A percentile compares a stretch with the other conserved stretches of the same genome.
Conservation (phyloP, 2,888 invertebrate genomes). For the Mythimna lalbum region DNA sequence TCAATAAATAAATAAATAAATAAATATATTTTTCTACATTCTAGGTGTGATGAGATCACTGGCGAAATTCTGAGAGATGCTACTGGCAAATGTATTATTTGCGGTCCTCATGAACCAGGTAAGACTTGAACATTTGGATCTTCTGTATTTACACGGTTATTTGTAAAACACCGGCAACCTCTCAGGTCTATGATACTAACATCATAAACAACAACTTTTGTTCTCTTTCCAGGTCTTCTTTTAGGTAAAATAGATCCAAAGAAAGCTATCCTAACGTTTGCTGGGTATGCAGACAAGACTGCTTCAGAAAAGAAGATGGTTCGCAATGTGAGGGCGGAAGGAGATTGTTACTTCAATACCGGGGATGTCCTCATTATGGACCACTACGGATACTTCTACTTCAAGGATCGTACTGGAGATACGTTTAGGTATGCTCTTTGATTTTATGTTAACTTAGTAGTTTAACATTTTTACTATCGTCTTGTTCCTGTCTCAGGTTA, state of each 20-base stretch:
- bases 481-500: no score
- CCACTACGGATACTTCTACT: conserved; percentile 97
- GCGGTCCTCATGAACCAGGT: conserved; percentile 96
- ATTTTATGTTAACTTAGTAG: conserved; percentile 8
- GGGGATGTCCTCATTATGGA: conserved; percentile 97
- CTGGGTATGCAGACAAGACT: conserved; percentile 90
- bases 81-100: conserved; percentile 94
- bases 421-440: conserved; percentile 90
- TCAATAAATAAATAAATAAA: no score
- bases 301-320: conserved; percentile 97
- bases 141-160: no score
- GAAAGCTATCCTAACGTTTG: conserved; percentile 86
- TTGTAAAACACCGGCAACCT: no score
- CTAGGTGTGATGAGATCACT: conserved; percentile 93
- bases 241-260: conserved; percentile 92
- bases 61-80: conserved; percentile 94
- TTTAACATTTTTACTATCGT: no score
- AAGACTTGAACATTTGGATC: not conserved
- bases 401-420: conserved; percentile 97
- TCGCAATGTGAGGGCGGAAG: conserved; percentile 94
- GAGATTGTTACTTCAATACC: conserved; percentile 97
- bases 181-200: no score
- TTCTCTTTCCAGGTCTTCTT: conserved; percentile 90
- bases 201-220: no score
- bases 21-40: conserved; percentile 43